Percentiles rank a stretch among this genome's conserved stretches.
Conservation (phyloP, 2,797 vertebrate genomes). For the Falco berigora region DNA sequence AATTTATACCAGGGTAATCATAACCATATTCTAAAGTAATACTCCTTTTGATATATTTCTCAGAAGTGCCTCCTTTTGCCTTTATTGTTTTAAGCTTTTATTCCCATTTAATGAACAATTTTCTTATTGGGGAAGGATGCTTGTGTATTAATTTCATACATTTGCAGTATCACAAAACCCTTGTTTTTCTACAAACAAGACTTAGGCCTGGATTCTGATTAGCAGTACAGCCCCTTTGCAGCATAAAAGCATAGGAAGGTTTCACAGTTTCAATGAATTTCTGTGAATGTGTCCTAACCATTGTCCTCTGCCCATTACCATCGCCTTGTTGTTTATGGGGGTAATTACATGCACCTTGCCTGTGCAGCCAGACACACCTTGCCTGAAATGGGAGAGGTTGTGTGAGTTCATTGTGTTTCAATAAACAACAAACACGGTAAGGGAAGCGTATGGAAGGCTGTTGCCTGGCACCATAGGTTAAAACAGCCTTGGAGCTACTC, state of each 20-base stretch:
- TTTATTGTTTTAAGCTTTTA: constrained; percentile 35
- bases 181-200: background rate
- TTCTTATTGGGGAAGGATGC: background rate
- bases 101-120: constrained; percentile 8
- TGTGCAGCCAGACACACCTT: background rate
- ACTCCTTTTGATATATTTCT: constrained; percentile 25
- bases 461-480: background rate
- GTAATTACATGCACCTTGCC: background rate
- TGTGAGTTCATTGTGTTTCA: background rate
- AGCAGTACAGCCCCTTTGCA: background rate
- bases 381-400: background rate
- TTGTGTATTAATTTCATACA: background rate
- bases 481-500: background rate
- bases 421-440: background rate
- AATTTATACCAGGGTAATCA: constrained; percentile 45
- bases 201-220: background rate
- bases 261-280: background rate
- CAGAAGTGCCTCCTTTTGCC: constrained; percentile 27
- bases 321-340: background rate
- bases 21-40: constrained; percentile 38
- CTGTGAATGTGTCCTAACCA: background rate
- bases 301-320: background rate
- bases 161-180: background rate
- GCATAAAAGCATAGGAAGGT: background rate
- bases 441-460: background rate